Percentiles rank a stretch among this genome's conserved stretches.
These are phyloP conservation scores for Aspidiotus rigidus DNA, from an alignment of 2,888 invertebrate species.

Conservation along the genomic window DNA sequence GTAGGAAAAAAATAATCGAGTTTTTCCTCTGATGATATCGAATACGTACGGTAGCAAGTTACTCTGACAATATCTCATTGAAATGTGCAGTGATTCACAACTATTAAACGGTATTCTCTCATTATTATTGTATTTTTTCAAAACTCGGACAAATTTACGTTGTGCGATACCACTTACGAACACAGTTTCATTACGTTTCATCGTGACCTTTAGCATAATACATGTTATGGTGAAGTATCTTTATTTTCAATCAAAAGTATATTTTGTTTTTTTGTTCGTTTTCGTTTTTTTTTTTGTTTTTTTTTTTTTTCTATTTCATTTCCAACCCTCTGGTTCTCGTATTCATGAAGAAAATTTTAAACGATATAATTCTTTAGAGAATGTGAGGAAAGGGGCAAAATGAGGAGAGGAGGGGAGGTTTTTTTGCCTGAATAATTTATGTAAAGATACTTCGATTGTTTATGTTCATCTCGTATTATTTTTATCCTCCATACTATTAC, in stretches of 20 bases:
- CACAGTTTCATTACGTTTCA: background rate
- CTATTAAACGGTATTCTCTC: background rate
- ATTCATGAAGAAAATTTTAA: too few relatives aligned
- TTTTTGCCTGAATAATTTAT: background rate
- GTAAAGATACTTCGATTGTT: constrained; percentile 9
- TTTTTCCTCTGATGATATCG: too few relatives aligned
- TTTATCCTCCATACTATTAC: too few relatives aligned
- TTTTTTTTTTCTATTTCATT: background rate
- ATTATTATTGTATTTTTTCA: background rate
- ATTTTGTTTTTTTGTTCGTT: background rate
- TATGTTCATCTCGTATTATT: background rate
- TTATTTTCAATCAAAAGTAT: constrained; percentile 6
- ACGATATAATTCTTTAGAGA: too few relatives aligned
- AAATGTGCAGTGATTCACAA: background rate
- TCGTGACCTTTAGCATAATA: background rate
- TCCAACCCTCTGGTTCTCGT: background rate
- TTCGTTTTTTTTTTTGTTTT: background rate
- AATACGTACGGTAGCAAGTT: too few relatives aligned
- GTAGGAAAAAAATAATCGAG: background rate
- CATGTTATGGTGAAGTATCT: constrained; percentile 14
- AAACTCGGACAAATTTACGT: background rate
- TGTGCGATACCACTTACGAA: too few relatives aligned
- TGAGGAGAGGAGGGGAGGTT: too few relatives aligned
- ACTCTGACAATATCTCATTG: too few relatives aligned
- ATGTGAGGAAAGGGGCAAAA: too few relatives aligned